These are phyloP conservation scores for Papilio protenor DNA, from an alignment of 2,888 invertebrate genomes.

Conservation along the genomic window DNA sequence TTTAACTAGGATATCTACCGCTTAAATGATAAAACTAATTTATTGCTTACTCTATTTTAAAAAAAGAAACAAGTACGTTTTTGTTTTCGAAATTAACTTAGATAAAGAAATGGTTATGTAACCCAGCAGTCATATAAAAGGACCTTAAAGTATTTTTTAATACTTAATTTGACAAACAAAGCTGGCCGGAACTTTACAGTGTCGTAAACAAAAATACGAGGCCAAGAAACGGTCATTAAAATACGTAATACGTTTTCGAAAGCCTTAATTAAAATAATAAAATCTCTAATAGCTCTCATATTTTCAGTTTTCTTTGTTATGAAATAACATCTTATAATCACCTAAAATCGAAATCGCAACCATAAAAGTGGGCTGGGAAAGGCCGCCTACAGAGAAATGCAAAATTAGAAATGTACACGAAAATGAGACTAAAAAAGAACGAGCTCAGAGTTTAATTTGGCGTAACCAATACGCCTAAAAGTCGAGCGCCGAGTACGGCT, in stretches of 20 bases:
- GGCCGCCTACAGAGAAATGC: not conserved
- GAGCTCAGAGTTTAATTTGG: constrained; percentile 16
- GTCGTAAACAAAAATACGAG: constrained; percentile 22
- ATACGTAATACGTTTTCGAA: constrained; percentile 4
- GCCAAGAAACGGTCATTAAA: constrained; percentile 14
- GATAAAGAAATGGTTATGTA: not conserved
- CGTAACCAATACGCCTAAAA: constrained; percentile 25
- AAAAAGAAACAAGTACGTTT: too few species aligned
- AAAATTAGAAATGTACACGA: constrained; percentile 21
- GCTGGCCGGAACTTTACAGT: not conserved
- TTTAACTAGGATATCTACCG: not conserved
- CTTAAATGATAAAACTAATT: too few species aligned
- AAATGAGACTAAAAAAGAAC: constrained; percentile 27
- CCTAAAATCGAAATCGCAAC: constrained; percentile 19
- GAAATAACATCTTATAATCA: constrained; percentile 34
- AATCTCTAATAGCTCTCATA: constrained; percentile 19
- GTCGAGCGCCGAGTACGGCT: constrained; percentile 12
- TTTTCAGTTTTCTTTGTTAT: constrained; percentile 24
- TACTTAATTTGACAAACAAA: constrained; percentile 17
- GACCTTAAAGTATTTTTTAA: not conserved
- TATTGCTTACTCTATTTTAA: too few species aligned
- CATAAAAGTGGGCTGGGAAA: constrained; percentile 13
- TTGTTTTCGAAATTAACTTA: not conserved
- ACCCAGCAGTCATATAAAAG: not conserved
- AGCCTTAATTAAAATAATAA: constrained; percentile 30